These are phyloP conservation scores for Drosophila simulans DNA, from an alignment of 1,140 invertebrate genomes.

Conservation along the genomic window DNA sequence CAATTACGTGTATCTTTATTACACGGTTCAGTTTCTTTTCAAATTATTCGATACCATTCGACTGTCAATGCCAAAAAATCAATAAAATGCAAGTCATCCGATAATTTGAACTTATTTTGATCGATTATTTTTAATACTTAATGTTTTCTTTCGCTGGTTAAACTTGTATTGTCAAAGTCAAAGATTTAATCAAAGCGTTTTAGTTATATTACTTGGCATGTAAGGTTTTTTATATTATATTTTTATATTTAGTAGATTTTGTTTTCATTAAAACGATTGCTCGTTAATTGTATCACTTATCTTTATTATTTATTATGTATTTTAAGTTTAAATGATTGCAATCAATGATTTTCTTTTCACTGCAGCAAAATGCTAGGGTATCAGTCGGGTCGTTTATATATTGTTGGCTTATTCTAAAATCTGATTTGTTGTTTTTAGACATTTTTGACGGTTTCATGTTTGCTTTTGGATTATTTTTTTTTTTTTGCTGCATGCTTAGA, in stretches of 20 bases:
- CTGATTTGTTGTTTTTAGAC: conserved; percentile 41
- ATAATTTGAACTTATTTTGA: neutral
- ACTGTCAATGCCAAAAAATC: conserved; percentile 2
- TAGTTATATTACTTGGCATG: too few relatives aligned
- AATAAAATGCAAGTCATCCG: neutral
- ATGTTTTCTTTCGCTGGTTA: neutral
- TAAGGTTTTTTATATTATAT: too few relatives aligned
- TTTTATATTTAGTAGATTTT: too few relatives aligned
- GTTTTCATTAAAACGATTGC: too few relatives aligned
- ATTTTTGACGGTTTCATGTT: conserved; percentile 32
- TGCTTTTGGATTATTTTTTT: neutral
- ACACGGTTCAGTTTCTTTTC: conserved; percentile 17
- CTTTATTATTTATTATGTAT: neutral
- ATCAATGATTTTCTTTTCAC: neutral
- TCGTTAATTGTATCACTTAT: too few relatives aligned
- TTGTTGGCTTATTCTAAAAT: conserved; percentile 12
- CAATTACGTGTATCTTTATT: conserved; percentile 31
- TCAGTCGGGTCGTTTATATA: conserved; percentile 2
- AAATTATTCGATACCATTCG: neutral
- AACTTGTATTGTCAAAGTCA: too few relatives aligned
- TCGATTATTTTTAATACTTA: neutral
- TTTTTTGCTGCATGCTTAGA: conserved; percentile 1
- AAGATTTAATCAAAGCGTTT: too few relatives aligned
- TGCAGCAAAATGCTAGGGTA: conserved; percentile 1
- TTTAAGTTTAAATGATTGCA: neutral